Evolutionary conservation across 2,797 vertebrate species (phyloP), one percentile per base, ranked within the genome.

Genomic region (Kryptopterus vitreolus): DNA sequence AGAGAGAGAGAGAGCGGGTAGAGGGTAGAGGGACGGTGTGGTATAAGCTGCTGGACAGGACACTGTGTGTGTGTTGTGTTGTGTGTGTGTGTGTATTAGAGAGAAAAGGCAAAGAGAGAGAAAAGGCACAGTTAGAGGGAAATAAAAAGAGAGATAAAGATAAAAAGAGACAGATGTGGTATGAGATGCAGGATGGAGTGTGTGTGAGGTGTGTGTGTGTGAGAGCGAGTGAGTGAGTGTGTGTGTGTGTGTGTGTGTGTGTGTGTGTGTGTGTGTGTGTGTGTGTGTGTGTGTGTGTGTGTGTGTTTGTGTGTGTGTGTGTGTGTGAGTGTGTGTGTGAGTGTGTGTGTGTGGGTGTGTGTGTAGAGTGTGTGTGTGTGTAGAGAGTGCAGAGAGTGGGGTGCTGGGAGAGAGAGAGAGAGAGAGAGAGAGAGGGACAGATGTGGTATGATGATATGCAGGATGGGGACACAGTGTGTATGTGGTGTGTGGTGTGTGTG

Each of bases 281-380:
- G 18, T 65, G 18, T 24, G 80, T 33, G 59, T 78, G 75, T 76
- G 59, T 78, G 75, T 76, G n/a, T n/a, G n/a, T n/a, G 82, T 43
- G 18, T 65, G 52, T n/a, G n/a, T n/a, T n/a, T n/a, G 18, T 24
- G 80, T 33, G 59, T 78, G 75, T 76, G 59, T 78, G 75, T 76
- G n/a, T n/a, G n/a, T n/a, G n/a, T n/a, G n/a, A n/a, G n/a, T n/a
- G n/a, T n/a, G n/a, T n/a, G 82, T 43, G 18, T 65, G 18, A 46
- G 80, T 33, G 59, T 78, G 75, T 76, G 59, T 78, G 75, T 76
- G n/a, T n/a, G n/a, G n/a, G n/a, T n/a, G n/a, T n/a, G n/a, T n/a
- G 82, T 43, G 18, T 65, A 71, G 18, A 46, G 80, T 33, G 59
- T 78, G 75, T 76, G 59, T 78, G 75, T 76, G n/a, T n/a, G n/a